phyloP scores from a whole-genome alignment of 1,140 invertebrate species.

The Scaptomyza montana region DNA sequence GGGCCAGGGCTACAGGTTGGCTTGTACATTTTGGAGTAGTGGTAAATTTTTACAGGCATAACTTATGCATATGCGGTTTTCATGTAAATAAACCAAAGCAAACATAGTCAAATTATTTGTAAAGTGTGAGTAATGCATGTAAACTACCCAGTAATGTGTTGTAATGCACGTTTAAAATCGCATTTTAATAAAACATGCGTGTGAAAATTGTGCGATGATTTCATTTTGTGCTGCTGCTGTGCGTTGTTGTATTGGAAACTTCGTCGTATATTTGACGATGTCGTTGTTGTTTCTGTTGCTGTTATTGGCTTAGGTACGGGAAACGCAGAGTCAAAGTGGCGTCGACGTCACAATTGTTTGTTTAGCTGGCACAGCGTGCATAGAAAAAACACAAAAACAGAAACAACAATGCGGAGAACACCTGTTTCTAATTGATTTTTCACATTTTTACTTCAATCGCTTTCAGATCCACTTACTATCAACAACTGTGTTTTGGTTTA shows the following conservation, averaged over 20 bases:
- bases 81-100: conserved; percentile 74
- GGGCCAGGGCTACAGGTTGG: conserved; percentile 56
- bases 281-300: conserved; percentile 20
- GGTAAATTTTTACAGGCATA: conserved; percentile 72
- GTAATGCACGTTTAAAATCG: neutral
- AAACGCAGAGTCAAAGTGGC: conserved; percentile 38
- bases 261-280: conserved; percentile 71
- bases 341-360: conserved; percentile 54
- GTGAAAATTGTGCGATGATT: conserved; percentile 71
- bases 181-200: conserved; percentile 10
- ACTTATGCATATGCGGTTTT: conserved; percentile 76
- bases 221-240: conserved; percentile 61
- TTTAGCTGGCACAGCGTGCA: conserved; percentile 43
- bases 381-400: conserved; percentile 42
- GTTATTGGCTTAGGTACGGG: conserved; percentile 49
- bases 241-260: conserved; percentile 81
- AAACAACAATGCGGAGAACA: conserved; percentile 49
- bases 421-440: conserved; percentile 81
- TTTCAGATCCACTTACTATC: conserved; percentile 48
- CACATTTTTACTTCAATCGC: conserved; percentile 44
- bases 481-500: conserved; percentile 71
- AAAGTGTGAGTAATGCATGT: conserved; percentile 66
- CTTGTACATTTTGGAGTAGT: conserved; percentile 73
- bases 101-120: conserved; percentile 63
- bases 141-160: neutral